Percentiles rank a stretch among this genome's conserved stretches.
Evolutionary conservation across 2,113 vertebrate species (phyloP).

Genomic region (Menura novaehollandiae): DNA sequence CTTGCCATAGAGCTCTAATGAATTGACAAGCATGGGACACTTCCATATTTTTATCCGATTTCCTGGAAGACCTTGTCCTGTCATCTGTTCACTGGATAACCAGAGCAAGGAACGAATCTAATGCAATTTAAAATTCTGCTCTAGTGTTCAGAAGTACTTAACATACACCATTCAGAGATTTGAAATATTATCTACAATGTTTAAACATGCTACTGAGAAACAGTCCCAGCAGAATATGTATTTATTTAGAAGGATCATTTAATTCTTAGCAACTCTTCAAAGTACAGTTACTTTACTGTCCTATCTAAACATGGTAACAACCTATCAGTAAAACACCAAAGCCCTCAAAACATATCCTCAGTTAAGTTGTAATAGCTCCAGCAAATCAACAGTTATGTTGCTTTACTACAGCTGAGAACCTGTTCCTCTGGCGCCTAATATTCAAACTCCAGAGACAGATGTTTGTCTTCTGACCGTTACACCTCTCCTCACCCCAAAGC

Average conservation of each 20-base stretch:
- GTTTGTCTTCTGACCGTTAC: background rate
- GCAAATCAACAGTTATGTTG: background rate
- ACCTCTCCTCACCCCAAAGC: background rate
- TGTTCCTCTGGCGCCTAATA: background rate
- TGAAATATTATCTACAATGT: background rate
- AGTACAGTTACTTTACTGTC: background rate
- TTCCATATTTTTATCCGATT: constrained; percentile 71
- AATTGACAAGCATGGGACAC: constrained; percentile 55
- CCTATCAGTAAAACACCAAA: background rate
- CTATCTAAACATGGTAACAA: background rate
- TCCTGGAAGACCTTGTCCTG: constrained; percentile 71
- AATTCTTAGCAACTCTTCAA: background rate
- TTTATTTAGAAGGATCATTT: background rate
- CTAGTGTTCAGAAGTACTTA: background rate
- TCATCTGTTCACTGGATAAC: constrained; percentile 67
- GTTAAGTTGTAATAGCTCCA: background rate
- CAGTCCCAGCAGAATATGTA: background rate
- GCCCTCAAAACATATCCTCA: background rate
- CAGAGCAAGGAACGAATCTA: constrained; percentile 81
- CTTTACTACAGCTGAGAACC: background rate
- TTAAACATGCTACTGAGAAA: background rate
- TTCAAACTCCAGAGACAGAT: background rate
- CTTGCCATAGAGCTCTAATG: constrained; percentile 66
- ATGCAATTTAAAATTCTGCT: background rate
- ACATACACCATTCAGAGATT: background rate